Percentiles rank a stretch among this genome's conserved stretches.
phyloP scores from a whole-genome alignment of 2,888 invertebrate species.

The Fissipunctia ypsillon region DNA sequence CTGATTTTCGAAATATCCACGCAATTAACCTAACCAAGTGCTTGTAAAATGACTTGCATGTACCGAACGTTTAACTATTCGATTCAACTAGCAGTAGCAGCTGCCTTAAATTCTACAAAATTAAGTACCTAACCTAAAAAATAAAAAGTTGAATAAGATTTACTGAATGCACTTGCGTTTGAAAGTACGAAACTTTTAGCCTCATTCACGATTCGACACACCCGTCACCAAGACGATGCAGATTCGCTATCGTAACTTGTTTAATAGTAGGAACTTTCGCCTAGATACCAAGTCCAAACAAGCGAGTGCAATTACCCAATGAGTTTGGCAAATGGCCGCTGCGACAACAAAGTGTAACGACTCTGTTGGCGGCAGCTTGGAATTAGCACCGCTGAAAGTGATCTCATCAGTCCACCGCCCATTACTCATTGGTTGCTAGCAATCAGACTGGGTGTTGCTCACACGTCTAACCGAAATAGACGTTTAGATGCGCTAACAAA shows the following conservation, averaged over 20 bases:
- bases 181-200: slow-evolving; percentile 17
- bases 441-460: slow-evolving; percentile 63
- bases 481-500: slow-evolving; percentile 45
- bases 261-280: slow-evolving; percentile 46
- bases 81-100: slow-evolving; percentile 23
- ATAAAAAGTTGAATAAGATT: not conserved
- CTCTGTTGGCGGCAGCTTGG: slow-evolving; percentile 73
- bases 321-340: slow-evolving; percentile 60
- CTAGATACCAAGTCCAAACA: slow-evolving; percentile 42
- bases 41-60: slow-evolving; percentile 32
- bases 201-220: slow-evolving; percentile 46
- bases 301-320: slow-evolving; percentile 42
- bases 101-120: slow-evolving; percentile 26
- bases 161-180: slow-evolving; percentile 27
- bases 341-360: slow-evolving; percentile 78
- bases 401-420: slow-evolving; percentile 81
- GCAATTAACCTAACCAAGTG: slow-evolving; percentile 10
- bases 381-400: slow-evolving; percentile 86
- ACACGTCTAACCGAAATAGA: slow-evolving; percentile 63
- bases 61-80: slow-evolving; percentile 14
- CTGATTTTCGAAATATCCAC: slow-evolving; percentile 17
- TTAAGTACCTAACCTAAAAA: slow-evolving; percentile 1
- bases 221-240: slow-evolving; percentile 49
- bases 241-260: slow-evolving; percentile 45
- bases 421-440: slow-evolving; percentile 84